These are phyloP conservation scores for Drosophila greeni DNA, from an alignment of 2,888 invertebrate species.

Conservation along the genomic window DNA sequence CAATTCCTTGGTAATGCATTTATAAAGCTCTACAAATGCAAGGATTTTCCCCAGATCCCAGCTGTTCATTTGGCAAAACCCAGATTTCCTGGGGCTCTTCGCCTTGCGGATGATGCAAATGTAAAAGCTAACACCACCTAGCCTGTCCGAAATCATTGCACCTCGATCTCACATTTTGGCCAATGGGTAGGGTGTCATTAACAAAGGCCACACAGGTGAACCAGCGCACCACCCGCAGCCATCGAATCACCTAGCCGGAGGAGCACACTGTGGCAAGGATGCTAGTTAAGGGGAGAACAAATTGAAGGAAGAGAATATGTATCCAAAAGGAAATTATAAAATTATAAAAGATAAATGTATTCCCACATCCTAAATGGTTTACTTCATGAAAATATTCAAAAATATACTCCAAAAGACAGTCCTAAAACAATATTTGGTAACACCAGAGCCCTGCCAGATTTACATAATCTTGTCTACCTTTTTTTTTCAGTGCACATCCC, in stretches of 20 bases:
- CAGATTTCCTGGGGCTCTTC: conserved; percentile 4
- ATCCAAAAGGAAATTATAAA: not conserved
- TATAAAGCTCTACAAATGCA: not conserved
- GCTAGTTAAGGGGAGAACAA: not conserved
- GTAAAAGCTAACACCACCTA: conserved; percentile 12
- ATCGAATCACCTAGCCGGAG: conserved; percentile 5
- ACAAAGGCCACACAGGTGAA: conserved; percentile 34
- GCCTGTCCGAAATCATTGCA: conserved; percentile 5
- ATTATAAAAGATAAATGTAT: not conserved
- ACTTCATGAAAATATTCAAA: not conserved
- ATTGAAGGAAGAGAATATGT: not conserved
- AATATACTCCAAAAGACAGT: not conserved
- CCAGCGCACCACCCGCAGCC: conserved; percentile 13
- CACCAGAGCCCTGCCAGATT: not conserved
- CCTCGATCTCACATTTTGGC: not conserved
- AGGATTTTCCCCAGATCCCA: too few relatives aligned
- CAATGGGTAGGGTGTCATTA: conserved; percentile 54
- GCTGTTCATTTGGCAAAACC: conserved; percentile 8
- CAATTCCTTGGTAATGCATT: not conserved
- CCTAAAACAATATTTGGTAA: not conserved
- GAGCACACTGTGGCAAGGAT: not conserved
- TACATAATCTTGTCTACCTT: not conserved
- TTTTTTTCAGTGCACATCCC: not conserved
- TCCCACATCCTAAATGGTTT: not conserved
- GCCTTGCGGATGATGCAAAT: conserved; percentile 20